phyloP scores from a whole-genome alignment of 2,797 vertebrate genomes.

The Semotilus atromaculatus region DNA sequence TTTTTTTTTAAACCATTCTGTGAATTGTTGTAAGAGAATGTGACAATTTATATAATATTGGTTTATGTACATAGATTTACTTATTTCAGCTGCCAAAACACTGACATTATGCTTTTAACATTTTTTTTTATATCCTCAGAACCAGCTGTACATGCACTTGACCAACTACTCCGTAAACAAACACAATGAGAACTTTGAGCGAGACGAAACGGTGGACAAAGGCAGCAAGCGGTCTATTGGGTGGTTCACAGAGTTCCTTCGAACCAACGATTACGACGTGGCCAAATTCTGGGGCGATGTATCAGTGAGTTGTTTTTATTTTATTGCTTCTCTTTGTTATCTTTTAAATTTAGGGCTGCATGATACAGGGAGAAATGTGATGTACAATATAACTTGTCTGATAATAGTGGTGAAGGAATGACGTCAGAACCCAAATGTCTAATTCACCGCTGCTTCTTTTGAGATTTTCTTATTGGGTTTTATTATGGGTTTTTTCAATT shows the following conservation, averaged over 20 bases:
- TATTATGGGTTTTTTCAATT: not conserved
- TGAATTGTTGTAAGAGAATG: not conserved
- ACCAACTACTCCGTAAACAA: constrained; percentile 99
- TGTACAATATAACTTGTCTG: not conserved
- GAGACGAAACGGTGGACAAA: constrained; percentile 94
- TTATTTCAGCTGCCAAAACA: not conserved
- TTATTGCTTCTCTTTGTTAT: not conserved
- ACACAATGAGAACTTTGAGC: constrained; percentile 95
- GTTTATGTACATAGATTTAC: not conserved
- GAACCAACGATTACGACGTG: constrained; percentile 92
- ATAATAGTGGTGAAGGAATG: not conserved
- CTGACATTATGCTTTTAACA: not conserved
- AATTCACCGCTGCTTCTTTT: not conserved
- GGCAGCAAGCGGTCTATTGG: constrained; percentile 97
- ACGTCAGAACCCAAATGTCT: not conserved
- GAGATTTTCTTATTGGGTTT: not conserved
- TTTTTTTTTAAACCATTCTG: not conserved
- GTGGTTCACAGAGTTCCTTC: constrained; percentile 97
- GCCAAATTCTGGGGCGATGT: constrained; percentile 97
- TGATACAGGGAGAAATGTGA: not conserved
- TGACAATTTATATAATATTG: not conserved
- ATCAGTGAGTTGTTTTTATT: constrained; percentile 87
- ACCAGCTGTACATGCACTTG: constrained; percentile 96
- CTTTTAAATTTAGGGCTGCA: not conserved
- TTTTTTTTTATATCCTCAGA: constrained; percentile 75